phyloP scores from a whole-genome alignment of 2,888 invertebrate species.

The Patella caerulea region DNA sequence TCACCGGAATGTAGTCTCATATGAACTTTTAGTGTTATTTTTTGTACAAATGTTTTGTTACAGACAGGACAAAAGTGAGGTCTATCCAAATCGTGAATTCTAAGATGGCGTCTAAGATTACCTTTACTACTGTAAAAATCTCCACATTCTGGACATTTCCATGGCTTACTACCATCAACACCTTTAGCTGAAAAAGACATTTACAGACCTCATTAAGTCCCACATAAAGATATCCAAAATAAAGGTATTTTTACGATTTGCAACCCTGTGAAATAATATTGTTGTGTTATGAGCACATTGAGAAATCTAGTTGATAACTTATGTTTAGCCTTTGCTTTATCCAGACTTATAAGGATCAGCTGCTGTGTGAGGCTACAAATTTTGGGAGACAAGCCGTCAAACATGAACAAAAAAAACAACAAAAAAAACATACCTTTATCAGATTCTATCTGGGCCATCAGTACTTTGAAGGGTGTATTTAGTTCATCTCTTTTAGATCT shows the following conservation, averaged over 20 bases:
- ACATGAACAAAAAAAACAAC: not conserved
- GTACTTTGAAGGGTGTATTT: conserved; percentile 3
- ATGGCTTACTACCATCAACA: not conserved
- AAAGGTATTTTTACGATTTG: too few relatives aligned
- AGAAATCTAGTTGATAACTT: too few relatives aligned
- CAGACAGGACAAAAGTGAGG: conserved; percentile 36
- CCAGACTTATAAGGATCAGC: too few relatives aligned
- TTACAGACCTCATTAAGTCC: too few relatives aligned
- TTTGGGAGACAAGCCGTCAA: too few relatives aligned
- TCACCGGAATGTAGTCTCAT: conserved; percentile 40
- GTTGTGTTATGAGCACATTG: too few relatives aligned
- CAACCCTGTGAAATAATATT: too few relatives aligned
- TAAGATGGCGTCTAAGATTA: conserved; percentile 15
- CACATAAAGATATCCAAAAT: too few relatives aligned
- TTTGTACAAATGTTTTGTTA: conserved; percentile 36
- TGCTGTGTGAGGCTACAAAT: too few relatives aligned
- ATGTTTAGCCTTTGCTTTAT: too few relatives aligned
- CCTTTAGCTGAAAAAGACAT: too few relatives aligned
- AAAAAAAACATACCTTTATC: not conserved
- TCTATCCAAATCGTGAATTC: conserved; percentile 24
- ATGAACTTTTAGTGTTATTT: conserved; percentile 39
- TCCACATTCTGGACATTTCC: conserved; percentile 18
- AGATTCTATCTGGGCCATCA: conserved; percentile 8
- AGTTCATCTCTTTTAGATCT: not conserved
- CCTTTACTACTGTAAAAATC: conserved; percentile 19